Base-by-base conservation (phyloP, 1,140 invertebrate genomes). In the Probaryconus sp. region DNA sequence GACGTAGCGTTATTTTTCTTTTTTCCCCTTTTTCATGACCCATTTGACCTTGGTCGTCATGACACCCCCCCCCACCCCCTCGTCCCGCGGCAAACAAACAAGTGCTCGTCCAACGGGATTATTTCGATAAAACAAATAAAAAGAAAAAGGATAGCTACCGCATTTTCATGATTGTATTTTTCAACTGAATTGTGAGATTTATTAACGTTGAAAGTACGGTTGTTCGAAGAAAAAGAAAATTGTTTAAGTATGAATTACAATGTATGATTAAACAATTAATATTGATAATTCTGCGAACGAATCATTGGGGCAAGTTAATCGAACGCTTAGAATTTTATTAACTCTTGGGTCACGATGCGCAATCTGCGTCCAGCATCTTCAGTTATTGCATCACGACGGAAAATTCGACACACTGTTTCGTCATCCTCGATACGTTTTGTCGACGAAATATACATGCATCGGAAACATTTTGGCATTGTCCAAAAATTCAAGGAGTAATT, bases 1-100 rank as follows among this genome's bases (percentile, higher is more conserved):
- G 64, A 68, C 64, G 35, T 0, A 14, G 64, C 64, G 26, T 30
- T 68, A 68, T 68, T 68, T 68, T 68, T 51, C 43, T 16, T 14
- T 17, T 16, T 45, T 3, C 26, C 56, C 56, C 38, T 18, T 40
- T 30, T 48, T 13, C 24, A 16, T 58, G 64, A 68, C 64, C 64
- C 35, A 45, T 16, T 13, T 37, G 53, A 50, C 64, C 64, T 68
- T 68, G 64, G 10, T 35, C 43, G 43, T 7, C 45, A 18, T 51
- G n/a, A n/a, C n/a, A n/a, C n/a, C n/a, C n/a, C n/a, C n/a, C n/a
- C n/a, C n/a, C n/a, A n/a, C n/a, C n/a, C n/a, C n/a, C 43, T 68
- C 40, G 42, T 51, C 51, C 13, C 64, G 30, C 37, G 33, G 28
- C 24, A 53, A 58, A 58, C 53, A 31, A 58, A 68, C 53, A 68